Percentiles rank a stretch among this genome's conserved stretches.
Evolutionary conservation across 2,888 invertebrate genomes (phyloP).

Genomic region (Eupithecia pulchellata): DNA sequence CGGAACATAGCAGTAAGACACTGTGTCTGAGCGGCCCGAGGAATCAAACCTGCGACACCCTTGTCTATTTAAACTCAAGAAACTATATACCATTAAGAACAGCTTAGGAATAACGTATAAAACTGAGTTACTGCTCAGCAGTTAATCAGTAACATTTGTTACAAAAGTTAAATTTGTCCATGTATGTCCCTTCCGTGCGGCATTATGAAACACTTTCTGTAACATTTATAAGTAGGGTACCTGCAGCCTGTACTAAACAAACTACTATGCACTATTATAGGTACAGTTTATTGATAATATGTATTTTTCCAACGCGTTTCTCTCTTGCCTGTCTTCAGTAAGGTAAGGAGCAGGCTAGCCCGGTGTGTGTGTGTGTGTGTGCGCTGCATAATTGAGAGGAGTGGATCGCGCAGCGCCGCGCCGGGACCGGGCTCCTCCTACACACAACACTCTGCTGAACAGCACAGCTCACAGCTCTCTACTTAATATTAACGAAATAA

Average conservation of each 20-base stretch:
- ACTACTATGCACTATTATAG: not conserved
- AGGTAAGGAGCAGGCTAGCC: not conserved
- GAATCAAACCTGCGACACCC: too few species aligned
- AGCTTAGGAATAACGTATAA: too few species aligned
- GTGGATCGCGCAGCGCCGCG: constrained; percentile 37
- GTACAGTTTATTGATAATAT: not conserved
- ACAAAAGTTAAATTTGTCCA: not conserved
- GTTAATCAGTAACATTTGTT: not conserved
- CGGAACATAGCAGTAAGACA: not conserved
- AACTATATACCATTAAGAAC: too few species aligned
- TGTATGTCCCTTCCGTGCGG: not conserved
- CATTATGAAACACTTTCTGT: not conserved
- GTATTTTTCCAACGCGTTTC: not conserved
- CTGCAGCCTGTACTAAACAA: not conserved
- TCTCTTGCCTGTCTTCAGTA: not conserved
- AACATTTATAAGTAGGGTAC: not conserved
- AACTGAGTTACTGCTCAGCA: not conserved
- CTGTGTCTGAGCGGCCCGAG: not conserved
- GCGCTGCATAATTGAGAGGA: constrained; percentile 46
- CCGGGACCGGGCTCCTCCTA: not conserved
- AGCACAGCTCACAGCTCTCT: not conserved
- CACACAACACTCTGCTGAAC: not conserved
- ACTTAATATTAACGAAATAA: not conserved
- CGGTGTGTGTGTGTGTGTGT: constrained; percentile 23
- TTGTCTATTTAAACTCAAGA: too few species aligned